Evolutionary conservation across 2,113 vertebrate species (phyloP).

Genomic region (Takifugu flavidus): DNA sequence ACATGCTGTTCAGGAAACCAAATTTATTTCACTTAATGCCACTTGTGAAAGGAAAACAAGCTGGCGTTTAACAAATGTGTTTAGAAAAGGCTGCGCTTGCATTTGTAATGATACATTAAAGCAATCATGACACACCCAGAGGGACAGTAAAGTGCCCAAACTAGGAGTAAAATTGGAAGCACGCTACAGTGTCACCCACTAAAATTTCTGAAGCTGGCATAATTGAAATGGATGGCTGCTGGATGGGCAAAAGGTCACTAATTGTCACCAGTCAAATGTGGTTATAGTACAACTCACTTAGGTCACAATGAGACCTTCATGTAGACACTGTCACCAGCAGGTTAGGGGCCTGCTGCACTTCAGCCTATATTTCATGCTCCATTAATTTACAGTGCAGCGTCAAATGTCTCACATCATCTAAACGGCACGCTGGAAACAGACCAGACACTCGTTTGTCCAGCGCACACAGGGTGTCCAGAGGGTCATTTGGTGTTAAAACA

Average conservation of each 20-base stretch:
- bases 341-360: conserved; percentile 65
- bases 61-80: too few species aligned
- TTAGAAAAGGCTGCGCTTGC: too few species aligned
- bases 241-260: conserved; percentile 74
- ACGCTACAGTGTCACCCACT: conserved; percentile 22
- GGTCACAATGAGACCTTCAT: conserved; percentile 58
- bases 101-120: too few species aligned
- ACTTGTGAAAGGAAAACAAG: too few species aligned
- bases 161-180: conserved; percentile 5
- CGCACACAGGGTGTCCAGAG: conserved; percentile 31
- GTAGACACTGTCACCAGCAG: conserved; percentile 63
- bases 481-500: conserved; percentile 31
- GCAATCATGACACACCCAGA: not conserved
- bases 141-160: too few species aligned
- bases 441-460: conserved; percentile 52
- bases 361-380: conserved; percentile 64
- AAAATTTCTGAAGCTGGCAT: conserved; percentile 31
- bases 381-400: conserved; percentile 61
- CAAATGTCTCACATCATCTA: conserved; percentile 55
- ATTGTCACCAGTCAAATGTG: conserved; percentile 73
- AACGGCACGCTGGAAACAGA: conserved; percentile 17
- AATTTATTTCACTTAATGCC: not conserved
- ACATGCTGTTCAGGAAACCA: not conserved
- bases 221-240: conserved; percentile 70
- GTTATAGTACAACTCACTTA: conserved; percentile 66